Evolutionary conservation across 1,140 invertebrate species (phyloP).

Genomic region (Matsumurasca onukii): DNA sequence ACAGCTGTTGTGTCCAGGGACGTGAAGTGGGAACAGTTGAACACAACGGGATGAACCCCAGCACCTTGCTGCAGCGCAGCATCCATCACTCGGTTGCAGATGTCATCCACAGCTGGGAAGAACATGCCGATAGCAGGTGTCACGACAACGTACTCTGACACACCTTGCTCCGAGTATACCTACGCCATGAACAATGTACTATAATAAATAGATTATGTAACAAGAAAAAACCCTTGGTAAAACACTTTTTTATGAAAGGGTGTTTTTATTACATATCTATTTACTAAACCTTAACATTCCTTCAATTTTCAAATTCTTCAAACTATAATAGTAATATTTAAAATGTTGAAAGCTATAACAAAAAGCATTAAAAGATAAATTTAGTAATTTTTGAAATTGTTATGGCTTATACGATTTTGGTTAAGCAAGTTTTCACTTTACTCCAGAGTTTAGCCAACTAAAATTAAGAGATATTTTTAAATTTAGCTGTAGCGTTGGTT

Average conservation of each 20-base stretch:
- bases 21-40: constrained; percentile 60
- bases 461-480: too few relatives aligned
- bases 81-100: constrained; percentile 54
- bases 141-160: constrained; percentile 55
- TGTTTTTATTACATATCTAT: too few relatives aligned
- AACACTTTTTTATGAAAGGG: too few relatives aligned
- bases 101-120: constrained; percentile 62
- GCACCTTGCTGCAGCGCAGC: constrained; percentile 41
- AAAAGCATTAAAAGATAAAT: background rate
- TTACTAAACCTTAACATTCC: too few relatives aligned
- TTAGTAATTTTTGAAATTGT: background rate
- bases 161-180: constrained; percentile 34
- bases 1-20: constrained; percentile 63
- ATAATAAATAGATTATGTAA: too few relatives aligned
- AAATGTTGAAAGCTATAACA: background rate
- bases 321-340: background rate
- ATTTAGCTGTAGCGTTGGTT: too few relatives aligned
- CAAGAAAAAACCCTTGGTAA: background rate
- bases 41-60: constrained; percentile 50
- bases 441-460: too few relatives aligned
- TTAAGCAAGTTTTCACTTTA: too few relatives aligned
- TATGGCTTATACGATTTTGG: background rate
- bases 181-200: background rate
- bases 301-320: too few relatives aligned
- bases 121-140: constrained; percentile 61